Percentiles rank a stretch among this genome's conserved stretches.
phyloP scores from a whole-genome alignment of 2,113 vertebrate genomes.

The Bolborhynchus lineola region DNA sequence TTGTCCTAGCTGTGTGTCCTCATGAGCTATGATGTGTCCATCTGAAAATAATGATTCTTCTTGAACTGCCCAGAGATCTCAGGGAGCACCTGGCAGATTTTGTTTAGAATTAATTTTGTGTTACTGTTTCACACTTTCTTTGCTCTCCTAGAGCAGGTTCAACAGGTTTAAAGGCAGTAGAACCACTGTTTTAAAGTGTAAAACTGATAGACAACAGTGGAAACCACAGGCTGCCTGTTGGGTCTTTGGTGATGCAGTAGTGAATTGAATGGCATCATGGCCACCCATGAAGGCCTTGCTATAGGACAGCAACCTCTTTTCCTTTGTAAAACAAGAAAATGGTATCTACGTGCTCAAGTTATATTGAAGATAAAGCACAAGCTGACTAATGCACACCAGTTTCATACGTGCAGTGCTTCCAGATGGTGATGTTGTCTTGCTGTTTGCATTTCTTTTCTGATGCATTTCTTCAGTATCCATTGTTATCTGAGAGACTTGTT shows the following conservation, averaged over 20 bases:
- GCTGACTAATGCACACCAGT: background rate
- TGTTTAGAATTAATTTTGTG: background rate
- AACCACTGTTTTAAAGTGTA: background rate
- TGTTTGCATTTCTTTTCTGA: background rate
- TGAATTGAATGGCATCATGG: background rate
- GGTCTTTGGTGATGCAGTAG: background rate
- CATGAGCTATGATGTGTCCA: too few species aligned
- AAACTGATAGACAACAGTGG: background rate
- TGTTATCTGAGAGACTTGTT: background rate
- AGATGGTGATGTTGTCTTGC: background rate
- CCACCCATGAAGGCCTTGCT: background rate
- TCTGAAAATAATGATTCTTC: background rate
- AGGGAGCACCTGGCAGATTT: background rate
- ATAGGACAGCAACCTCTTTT: background rate
- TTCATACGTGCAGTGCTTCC: background rate
- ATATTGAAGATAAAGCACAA: background rate
- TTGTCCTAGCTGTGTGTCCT: too few species aligned
- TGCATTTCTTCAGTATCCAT: background rate
- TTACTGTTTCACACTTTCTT: background rate
- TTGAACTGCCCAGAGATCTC: background rate
- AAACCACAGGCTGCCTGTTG: background rate
- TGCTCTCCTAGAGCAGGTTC: background rate
- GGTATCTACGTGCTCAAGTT: fast-evolving
- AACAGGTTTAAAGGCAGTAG: background rate
- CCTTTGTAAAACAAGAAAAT: background rate